Conservation (phyloP, 2,113 vertebrate species). For the Sebastes schlegelii region DNA sequence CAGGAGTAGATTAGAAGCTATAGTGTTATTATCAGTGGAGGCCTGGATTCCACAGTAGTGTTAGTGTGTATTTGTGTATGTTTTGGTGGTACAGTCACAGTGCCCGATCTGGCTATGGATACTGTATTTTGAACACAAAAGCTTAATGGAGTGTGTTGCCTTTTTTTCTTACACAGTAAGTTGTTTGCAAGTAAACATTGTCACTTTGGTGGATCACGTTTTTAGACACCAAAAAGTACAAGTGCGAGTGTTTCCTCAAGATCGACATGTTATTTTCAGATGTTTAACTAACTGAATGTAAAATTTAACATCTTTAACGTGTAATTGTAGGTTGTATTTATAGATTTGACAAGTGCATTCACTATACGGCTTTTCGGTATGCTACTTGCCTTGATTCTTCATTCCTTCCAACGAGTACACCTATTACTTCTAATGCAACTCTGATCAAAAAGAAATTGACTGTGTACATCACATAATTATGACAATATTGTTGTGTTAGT, state of each 20-base stretch:
- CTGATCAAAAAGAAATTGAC: constrained; percentile 61
- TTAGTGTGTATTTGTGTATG: constrained; percentile 59
- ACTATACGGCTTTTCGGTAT: constrained; percentile 67
- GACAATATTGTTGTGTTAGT: constrained; percentile 82
- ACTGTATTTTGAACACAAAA: constrained; percentile 60
- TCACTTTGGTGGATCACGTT: constrained; percentile 64
- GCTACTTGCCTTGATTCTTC: constrained; percentile 75
- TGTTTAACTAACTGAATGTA: constrained; percentile 81
- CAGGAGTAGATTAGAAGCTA: constrained; percentile 50
- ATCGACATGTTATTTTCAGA: constrained; percentile 62
- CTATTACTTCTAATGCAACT: constrained; percentile 70
- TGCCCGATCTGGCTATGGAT: constrained; percentile 45
- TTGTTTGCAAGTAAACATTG: constrained; percentile 60
- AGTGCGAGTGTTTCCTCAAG: constrained; percentile 60
- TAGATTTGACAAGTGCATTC: constrained; percentile 71
- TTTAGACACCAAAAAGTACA: constrained; percentile 46
- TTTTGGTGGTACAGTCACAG: constrained; percentile 63
- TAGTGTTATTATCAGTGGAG: constrained; percentile 20
- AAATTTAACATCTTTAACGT: constrained; percentile 69
- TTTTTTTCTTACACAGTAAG: constrained; percentile 43
- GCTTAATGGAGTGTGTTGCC: constrained; percentile 62
- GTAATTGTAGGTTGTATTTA: constrained; percentile 72
- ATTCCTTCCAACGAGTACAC: constrained; percentile 70
- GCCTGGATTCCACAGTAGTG: constrained; percentile 40
- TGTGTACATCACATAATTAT: constrained; percentile 78